Evolutionary conservation across 1,140 invertebrate species (phyloP), one percentile per base, ranked within the genome.

Genomic region (Tetraneura akinire): DNA sequence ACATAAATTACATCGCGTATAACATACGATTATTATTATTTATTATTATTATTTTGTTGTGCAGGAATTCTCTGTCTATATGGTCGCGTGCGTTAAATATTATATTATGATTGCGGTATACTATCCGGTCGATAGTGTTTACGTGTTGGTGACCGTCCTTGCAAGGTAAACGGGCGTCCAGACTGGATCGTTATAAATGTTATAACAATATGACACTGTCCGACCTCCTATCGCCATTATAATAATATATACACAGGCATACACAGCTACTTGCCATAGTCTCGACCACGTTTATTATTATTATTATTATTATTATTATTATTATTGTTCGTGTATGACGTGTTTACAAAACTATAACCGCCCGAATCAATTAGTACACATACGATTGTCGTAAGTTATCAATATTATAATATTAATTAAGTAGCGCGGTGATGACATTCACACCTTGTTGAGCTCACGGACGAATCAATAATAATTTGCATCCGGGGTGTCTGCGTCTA

Each of bases 91-190:
- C 1, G 8, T n/a, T 53, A 51, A 51, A 74, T 57, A 57, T 16
- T n/a, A n/a, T n/a, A n/a, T n/a, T n/a, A n/a, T n/a, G n/a, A n/a
- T n/a, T n/a, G n/a, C n/a, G 18, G 26, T 45, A 78, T 47, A n/a
- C 74, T 16, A 47, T 62, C 74, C 55, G 32, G 68, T 71, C 68
- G n/a, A n/a, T 29, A 51, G 51, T 60, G 74, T 78, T 78, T 78
- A 78, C 53, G 74, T 78, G 74, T 78, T 78, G 74, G 74, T 62
- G 74, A 78, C 74, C 74, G 74, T 78, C 74, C 74, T 78, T 78
- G 74, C 74, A 78, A 78, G 74, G 74, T 78, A 60, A 78, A 78
- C 74, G 74, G 37, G 55, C 74, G 32, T 62, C 74, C 74, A 78
- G 74, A 78, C 74, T 57, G 42, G 37, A 78, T n/a, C n/a, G n/a